Conservation (phyloP, 2,113 vertebrate genomes). For the Baryphthengus martii region DNA sequence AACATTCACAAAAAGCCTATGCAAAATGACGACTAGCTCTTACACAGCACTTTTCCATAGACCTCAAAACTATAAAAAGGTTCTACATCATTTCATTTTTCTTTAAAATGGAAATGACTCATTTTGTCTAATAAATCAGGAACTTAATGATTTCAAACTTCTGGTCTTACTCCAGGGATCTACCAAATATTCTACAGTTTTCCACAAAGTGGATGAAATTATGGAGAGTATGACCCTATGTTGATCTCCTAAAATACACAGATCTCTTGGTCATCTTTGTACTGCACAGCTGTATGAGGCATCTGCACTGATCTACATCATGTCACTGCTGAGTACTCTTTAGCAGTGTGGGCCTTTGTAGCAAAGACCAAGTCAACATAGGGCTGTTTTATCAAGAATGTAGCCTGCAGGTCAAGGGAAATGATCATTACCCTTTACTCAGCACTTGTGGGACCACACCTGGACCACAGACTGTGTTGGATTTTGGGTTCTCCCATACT, state of each 20-base stretch:
- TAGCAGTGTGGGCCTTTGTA: rapidly evolving
- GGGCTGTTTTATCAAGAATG: background rate
- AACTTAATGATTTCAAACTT: background rate
- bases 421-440: background rate
- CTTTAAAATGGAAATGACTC: background rate
- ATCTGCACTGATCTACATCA: rapidly evolving
- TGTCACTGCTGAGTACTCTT: background rate
- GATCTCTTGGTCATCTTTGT: background rate
- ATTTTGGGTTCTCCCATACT: background rate
- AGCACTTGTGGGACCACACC: background rate
- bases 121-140: background rate
- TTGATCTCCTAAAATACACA: background rate
- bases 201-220: background rate
- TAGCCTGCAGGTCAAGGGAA: background rate
- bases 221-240: background rate
- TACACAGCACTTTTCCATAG: background rate
- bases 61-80: background rate
- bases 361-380: background rate
- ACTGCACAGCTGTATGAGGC: rapidly evolving
- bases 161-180: background rate
- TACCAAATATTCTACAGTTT: background rate
- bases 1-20: background rate
- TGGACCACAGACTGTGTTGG: background rate
- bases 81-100: background rate
- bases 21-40: background rate